These are phyloP conservation scores for Enteromius anoplus DNA, from an alignment of 2,797 vertebrate species.

Conservation along the genomic window DNA sequence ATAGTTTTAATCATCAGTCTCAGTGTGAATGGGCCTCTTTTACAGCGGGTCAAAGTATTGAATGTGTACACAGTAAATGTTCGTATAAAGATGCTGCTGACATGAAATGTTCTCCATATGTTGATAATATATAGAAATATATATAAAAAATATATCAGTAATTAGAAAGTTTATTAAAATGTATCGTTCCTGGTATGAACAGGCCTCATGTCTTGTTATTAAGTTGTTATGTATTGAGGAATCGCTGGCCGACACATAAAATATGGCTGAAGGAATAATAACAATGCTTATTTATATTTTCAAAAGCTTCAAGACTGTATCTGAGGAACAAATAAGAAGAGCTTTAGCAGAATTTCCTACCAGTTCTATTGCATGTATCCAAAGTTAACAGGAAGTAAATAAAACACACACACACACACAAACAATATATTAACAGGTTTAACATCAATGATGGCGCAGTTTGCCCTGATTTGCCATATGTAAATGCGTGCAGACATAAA, in stretches of 20 bases:
- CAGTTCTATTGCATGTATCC: neutral
- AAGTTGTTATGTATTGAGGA: neutral
- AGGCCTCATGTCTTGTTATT: neutral
- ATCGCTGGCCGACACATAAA: neutral
- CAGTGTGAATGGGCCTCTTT: too few relatives aligned
- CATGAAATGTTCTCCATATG: too few relatives aligned
- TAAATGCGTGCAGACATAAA: neutral
- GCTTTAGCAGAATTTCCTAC: neutral
- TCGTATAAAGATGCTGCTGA: too few relatives aligned
- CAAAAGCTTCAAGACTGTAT: neutral
- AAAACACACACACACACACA: neutral
- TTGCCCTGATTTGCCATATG: neutral
- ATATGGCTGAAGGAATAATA: neutral
- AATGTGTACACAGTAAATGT: too few relatives aligned
- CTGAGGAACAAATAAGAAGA: neutral
- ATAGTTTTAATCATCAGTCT: too few relatives aligned
- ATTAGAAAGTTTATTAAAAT: neutral
- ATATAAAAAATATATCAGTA: too few relatives aligned
- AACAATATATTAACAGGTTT: neutral
- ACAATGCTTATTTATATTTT: neutral
- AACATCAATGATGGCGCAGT: neutral
- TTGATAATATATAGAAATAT: too few relatives aligned
- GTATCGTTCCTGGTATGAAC: neutral
- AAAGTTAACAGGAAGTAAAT: neutral
- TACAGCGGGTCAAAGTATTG: too few relatives aligned